A percentile compares a stretch with the other conserved stretches of the same genome.
Conservation (phyloP, 2,113 vertebrate genomes). For the Synchiropus splendidus region DNA sequence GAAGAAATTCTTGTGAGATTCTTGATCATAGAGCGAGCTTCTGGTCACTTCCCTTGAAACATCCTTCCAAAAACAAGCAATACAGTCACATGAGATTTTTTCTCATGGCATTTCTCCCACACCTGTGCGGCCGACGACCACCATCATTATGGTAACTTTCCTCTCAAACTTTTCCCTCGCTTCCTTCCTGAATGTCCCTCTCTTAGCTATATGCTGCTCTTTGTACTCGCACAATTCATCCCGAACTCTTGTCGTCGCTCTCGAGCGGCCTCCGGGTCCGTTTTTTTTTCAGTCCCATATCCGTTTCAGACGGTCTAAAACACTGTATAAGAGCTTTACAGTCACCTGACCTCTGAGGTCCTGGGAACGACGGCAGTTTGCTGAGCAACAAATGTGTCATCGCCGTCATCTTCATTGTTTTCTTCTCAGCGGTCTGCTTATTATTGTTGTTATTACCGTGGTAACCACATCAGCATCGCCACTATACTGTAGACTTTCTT, state of each 20-base stretch:
- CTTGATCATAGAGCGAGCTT: too few relatives aligned
- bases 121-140: slow-evolving; percentile 33
- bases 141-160: slow-evolving; percentile 45
- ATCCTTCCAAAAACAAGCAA: too few relatives aligned
- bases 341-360: slow-evolving; percentile 50
- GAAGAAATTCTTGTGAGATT: too few relatives aligned
- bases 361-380: slow-evolving; percentile 44
- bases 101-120: too few relatives aligned
- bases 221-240: slow-evolving; percentile 12
- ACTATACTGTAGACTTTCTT: slow-evolving; percentile 3
- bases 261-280: slow-evolving; percentile 38
- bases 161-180: slow-evolving; percentile 38
- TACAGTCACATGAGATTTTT: too few relatives aligned
- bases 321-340: slow-evolving; percentile 38
- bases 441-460: background rate
- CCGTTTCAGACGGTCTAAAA: slow-evolving; percentile 52
- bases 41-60: too few relatives aligned
- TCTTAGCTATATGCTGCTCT: slow-evolving; percentile 10
- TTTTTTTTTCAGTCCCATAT: slow-evolving; percentile 47
- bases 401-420: slow-evolving; percentile 15
- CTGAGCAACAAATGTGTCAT: slow-evolving; percentile 45
- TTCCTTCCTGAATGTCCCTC: slow-evolving; percentile 46
- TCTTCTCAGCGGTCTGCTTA: slow-evolving; percentile 7
- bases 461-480: slow-evolving; percentile 1
- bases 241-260: slow-evolving; percentile 2